A percentile compares a stretch with the other conserved stretches of the same genome.
Evolutionary conservation across 2,113 vertebrate species (phyloP).

Genomic region (Saccopteryx leptura): DNA sequence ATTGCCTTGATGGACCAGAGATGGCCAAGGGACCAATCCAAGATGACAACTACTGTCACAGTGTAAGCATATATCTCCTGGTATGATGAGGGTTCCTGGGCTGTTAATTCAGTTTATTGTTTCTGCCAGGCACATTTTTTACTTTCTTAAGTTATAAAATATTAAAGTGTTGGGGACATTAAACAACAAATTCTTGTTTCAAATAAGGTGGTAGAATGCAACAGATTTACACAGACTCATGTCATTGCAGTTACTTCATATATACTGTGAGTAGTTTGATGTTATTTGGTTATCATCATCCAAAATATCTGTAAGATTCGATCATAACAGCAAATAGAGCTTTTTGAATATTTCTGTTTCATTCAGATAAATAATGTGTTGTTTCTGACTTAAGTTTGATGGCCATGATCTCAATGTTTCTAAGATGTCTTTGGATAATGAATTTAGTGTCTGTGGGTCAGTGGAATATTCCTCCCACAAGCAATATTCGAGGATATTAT

Average conservation of each 20-base stretch:
- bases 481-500: background rate
- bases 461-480: background rate
- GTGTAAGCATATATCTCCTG: constrained; percentile 58
- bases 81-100: constrained; percentile 8
- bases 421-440: background rate
- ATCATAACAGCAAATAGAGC: background rate
- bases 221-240: background rate
- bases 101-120: constrained; percentile 56
- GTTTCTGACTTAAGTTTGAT: background rate
- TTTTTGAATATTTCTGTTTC: constrained; percentile 39
- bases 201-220: constrained; percentile 15
- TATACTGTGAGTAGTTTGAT: background rate
- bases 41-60: constrained; percentile 26
- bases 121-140: constrained; percentile 56
- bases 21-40: constrained; percentile 4
- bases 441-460: background rate
- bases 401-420: background rate
- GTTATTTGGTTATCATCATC: background rate
- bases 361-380: constrained; percentile 10
- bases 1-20: constrained; percentile 17
- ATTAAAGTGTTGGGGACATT: constrained; percentile 27
- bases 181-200: constrained; percentile 38
- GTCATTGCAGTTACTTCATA: constrained; percentile 12
- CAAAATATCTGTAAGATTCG: constrained; percentile 5
- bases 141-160: constrained; percentile 66